Percentiles rank a stretch among this genome's conserved stretches.
Conservation (phyloP, 2,113 vertebrate genomes). For the Apaloderma vittatum region DNA sequence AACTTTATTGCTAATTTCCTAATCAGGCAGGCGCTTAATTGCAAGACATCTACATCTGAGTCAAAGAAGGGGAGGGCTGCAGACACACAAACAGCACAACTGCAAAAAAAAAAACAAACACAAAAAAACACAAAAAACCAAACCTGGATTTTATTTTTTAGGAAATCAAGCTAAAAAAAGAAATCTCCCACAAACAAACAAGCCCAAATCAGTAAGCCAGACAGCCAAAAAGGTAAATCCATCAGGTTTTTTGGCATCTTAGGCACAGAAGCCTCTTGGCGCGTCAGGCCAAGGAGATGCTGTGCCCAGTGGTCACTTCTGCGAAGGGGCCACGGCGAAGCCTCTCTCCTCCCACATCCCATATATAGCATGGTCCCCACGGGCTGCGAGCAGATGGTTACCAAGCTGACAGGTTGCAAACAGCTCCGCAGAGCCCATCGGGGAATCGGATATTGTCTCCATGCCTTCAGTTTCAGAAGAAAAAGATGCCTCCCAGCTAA, state of each 20-base stretch:
- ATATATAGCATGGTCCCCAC: not conserved
- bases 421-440: fast-evolving
- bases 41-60: not conserved
- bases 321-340: fast-evolving
- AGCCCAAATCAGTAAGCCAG: not conserved
- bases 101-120: not conserved
- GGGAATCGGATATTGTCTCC: conserved; percentile 4
- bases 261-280: not conserved
- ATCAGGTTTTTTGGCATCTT: not conserved
- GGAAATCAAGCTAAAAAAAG: not conserved
- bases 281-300: not conserved
- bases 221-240: not conserved
- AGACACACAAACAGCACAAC: not conserved
- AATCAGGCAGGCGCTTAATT: conserved; percentile 31
- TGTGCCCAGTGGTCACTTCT: fast-evolving
- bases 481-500: conserved; percentile 5
- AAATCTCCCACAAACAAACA: not conserved
- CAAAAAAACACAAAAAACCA: too few species aligned
- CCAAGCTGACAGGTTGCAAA: conserved; percentile 66
- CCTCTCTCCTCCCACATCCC: not conserved
- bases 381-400: conserved; percentile 33
- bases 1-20: conserved; percentile 45
- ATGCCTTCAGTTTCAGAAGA: not conserved
- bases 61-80: not conserved
- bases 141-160: not conserved